Evolutionary conservation across 2,797 vertebrate genomes (phyloP), one percentile per base, ranked within the genome.

Genomic region (Salmo trutta): DNA sequence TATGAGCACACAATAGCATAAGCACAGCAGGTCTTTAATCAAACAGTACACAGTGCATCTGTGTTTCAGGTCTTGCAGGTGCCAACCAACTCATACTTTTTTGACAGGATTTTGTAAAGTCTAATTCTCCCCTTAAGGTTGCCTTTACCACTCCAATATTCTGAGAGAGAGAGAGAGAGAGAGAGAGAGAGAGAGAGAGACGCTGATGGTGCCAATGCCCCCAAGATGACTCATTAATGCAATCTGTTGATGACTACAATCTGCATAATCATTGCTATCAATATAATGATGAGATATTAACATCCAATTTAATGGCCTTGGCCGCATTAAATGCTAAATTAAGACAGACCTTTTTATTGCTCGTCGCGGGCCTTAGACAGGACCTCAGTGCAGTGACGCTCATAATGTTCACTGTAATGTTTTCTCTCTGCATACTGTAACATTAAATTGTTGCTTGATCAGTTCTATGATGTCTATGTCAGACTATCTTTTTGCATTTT

Each of bases 221-320:
- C 29, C 29, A 33, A 17, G 29, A 68, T 31, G 64, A 67, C 41
- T 36, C 65, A 59, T 68, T 52, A 33, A 67, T 67, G 62, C 69
- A 74, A 73, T 71, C 51, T 71, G 8, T 24, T 15, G 7, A 41
- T 29, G 52, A 59, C 36, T 71, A 51, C 73, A 66, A 4, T 54
- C 56, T 66, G 52, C 51, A 27, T 77, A 36, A 31, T 68, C 7
- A 51, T 64, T 77, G n/a, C 52, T 62, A 64, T 74, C n/a, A 31
- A 69, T 71, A 73, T 53, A 66, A 76, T 59, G 64, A 75, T 52
- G 59, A 59, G 29, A 53, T 73, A 78, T 74, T 36, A 16, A 56
- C 53, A 31, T 27, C 69, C 16, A 71, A 24, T 65, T 31, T 53
- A 73, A n/a, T 65, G 41, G 47, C 70, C 29, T 1, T 52, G 29